Evolutionary conservation across 2,888 invertebrate genomes (phyloP), one percentile per base, ranked within the genome.

Genomic region (Dichetophora obliterata): DNA sequence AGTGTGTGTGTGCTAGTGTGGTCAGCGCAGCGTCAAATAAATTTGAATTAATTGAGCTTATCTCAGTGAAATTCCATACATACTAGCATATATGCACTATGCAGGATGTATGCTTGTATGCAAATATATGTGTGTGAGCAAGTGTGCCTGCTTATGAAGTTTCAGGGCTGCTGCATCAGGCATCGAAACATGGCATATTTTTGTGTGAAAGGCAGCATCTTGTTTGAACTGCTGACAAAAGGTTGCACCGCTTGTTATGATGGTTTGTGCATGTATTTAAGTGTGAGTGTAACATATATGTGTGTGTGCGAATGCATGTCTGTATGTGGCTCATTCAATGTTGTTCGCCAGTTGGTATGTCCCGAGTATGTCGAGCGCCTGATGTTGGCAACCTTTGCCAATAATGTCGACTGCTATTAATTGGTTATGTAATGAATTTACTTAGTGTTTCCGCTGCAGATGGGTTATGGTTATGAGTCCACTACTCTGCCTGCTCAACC

Each of bases 21-120:
- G 63, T 52, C 75, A 69, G 70, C 69, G 57, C 80, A 80, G 74
- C 77, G 80, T 79, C 81, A 76, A 82, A 85, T 85, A 84, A 83
- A 85, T 85, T 82, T 78, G 81, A 83, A 83, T 86, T 85, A 86
- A 86, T 86, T 84, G 83, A 80, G 81, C 79, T 81, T 79, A 82
- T 80, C 82, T 80, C 75, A 79, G 73, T 79, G 79, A 78, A 81
- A 80, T 80, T 34, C 31, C 19, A 24, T 22, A 54, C 72, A 54
- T 43, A 52, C 59, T 16, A 31, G 27, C 34, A 70, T 27, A 9
- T 31, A 31, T 5, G 11, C 70, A 19, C 19, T 54, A 22, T 54
- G 54, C 19, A 6, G 54, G 19, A 52, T 61, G 61, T 57, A 24
- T 57, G 57, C 11, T 6, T 57, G 2, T 57, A n/a, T 57, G 57